These are phyloP conservation scores for Auanema freiburgensis DNA, from an alignment of 2,888 invertebrate genomes.

Conservation along the genomic window DNA sequence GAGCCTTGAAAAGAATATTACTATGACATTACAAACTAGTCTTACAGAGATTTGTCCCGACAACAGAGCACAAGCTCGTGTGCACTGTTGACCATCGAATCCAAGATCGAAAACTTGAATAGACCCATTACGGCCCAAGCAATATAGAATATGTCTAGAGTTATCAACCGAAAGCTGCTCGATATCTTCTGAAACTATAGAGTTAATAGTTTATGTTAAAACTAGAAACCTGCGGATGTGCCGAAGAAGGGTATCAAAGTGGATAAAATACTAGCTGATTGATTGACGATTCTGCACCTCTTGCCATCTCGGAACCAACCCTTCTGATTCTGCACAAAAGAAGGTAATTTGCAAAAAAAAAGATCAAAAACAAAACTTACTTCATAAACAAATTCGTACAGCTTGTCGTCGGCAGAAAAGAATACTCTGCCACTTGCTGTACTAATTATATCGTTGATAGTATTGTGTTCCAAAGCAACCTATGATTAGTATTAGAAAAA, in stretches of 20 bases:
- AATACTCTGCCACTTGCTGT: slow-evolving; percentile 85
- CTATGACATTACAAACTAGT: not conserved
- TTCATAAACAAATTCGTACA: slow-evolving; percentile 93
- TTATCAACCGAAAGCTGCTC: slow-evolving; percentile 84
- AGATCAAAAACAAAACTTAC: slow-evolving; percentile 63
- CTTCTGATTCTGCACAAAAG: slow-evolving; percentile 19
- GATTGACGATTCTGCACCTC: slow-evolving; percentile 90
- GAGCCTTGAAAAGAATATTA: slow-evolving; percentile 35
- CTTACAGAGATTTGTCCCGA: slow-evolving; percentile 72
- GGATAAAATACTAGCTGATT: slow-evolving; percentile 72
- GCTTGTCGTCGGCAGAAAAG: slow-evolving; percentile 88
- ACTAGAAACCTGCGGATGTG: slow-evolving; percentile 10
- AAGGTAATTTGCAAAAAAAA: not conserved
- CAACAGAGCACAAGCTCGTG: slow-evolving; percentile 76
- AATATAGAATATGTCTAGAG: slow-evolving; percentile 83
- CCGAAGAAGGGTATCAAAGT: slow-evolving; percentile 42
- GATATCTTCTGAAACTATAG: slow-evolving; percentile 75
- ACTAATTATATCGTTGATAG: slow-evolving; percentile 72
- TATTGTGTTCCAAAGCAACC: slow-evolving; percentile 53
- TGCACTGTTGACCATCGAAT: slow-evolving; percentile 75
- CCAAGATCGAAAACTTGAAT: slow-evolving; percentile 82
- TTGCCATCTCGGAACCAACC: slow-evolving; percentile 71
- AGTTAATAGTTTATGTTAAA: slow-evolving; percentile 4
- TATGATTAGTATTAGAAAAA: slow-evolving; percentile 11
- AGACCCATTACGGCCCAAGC: slow-evolving; percentile 83